A percentile compares a stretch with the other conserved stretches of the same genome.
phyloP scores from a whole-genome alignment of 2,113 vertebrate genomes.

The Hippopotamus amphibius region DNA sequence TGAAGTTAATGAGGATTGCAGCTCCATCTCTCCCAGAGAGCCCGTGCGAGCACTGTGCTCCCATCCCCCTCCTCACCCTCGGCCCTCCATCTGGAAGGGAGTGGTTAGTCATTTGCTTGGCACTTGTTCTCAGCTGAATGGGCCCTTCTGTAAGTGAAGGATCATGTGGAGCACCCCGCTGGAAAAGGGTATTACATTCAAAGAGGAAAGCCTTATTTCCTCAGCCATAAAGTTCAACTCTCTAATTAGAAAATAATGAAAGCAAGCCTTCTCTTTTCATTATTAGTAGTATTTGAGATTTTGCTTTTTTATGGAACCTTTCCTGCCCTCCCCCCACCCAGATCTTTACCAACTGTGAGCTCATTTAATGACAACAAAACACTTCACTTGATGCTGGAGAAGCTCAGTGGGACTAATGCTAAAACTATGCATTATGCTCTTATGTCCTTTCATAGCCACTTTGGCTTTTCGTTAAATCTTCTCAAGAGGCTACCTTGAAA shows the following conservation, averaged over 20 bases:
- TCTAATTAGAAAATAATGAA: constrained; percentile 76
- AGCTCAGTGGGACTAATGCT: constrained; percentile 39
- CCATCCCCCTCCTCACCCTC: background rate
- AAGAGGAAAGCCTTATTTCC: constrained; percentile 70
- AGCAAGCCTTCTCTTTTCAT: constrained; percentile 61
- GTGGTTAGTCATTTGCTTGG: constrained; percentile 55
- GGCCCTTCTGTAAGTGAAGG: constrained; percentile 30
- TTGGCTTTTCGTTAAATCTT: constrained; percentile 63
- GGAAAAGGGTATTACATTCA: constrained; percentile 41
- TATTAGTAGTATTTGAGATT: constrained; percentile 57
- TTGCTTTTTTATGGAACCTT: constrained; percentile 25
- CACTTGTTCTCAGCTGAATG: constrained; percentile 53
- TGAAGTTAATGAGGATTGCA: background rate
- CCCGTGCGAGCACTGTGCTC: background rate
- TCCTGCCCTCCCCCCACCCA: background rate
- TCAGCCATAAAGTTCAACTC: constrained; percentile 60
- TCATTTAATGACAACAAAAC: constrained; percentile 77
- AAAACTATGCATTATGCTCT: constrained; percentile 51
- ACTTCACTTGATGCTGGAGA: constrained; percentile 45
- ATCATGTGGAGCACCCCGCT: background rate
- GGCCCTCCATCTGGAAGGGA: constrained; percentile 40
- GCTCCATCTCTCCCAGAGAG: background rate
- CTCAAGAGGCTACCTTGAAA: constrained; percentile 63
- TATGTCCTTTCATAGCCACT: constrained; percentile 46
- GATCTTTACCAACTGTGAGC: constrained; percentile 74